Evolutionary conservation across 92 coral and sea anemone species (phyloP).

Genomic region (Diadumene lineata): DNA sequence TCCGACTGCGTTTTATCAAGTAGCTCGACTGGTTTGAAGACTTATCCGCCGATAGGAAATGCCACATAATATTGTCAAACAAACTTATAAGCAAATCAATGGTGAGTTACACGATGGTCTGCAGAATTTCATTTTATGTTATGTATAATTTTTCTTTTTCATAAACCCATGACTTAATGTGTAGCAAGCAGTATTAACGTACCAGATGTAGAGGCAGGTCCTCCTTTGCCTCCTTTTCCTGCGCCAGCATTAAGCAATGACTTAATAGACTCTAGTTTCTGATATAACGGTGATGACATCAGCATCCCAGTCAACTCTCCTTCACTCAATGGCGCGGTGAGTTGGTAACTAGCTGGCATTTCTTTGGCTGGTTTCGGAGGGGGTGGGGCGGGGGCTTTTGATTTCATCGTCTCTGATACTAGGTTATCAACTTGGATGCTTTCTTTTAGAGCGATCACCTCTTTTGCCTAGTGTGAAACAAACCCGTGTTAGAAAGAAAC

Average conservation of each 20-base stretch:
- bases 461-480: constrained; percentile 44
- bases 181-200: no score
- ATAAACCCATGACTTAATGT: no score
- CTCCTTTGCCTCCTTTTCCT: constrained; percentile 71
- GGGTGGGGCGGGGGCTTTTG: constrained; percentile 79
- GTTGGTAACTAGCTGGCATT: constrained; percentile 92
- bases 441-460: constrained; percentile 86
- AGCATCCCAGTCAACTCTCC: constrained; percentile 87
- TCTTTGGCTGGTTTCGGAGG: constrained; percentile 28
- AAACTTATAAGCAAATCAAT: no score
- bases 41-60: no score
- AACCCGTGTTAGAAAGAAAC: not conserved
- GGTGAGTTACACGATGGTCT: no score
- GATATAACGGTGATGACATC: constrained; percentile 94
- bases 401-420: constrained; percentile 77
- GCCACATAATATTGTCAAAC: no score
- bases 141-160: no score
- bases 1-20: no score
- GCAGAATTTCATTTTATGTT: no score
- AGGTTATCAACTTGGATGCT: constrained; percentile 97
- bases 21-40: no score
- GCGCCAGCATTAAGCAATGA: constrained; percentile 76
- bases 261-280: constrained; percentile 90
- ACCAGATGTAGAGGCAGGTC: constrained; percentile 67
- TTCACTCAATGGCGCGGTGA: constrained; percentile 96